Percentiles rank a stretch among this genome's conserved stretches.
Evolutionary conservation across 2,797 vertebrate species (phyloP).

Genomic region (Anableps anableps): DNA sequence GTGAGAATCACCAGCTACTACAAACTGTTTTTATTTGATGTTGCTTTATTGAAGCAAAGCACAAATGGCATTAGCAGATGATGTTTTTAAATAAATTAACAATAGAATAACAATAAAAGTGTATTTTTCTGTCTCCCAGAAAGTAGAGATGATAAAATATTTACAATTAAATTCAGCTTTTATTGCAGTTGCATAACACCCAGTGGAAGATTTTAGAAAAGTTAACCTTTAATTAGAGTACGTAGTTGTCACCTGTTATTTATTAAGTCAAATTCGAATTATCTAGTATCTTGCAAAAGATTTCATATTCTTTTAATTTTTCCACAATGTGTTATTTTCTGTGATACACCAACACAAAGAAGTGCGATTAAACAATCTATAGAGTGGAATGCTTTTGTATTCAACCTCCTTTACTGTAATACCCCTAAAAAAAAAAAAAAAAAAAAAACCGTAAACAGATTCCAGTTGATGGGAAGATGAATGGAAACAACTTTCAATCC

Average conservation of each 20-base stretch:
- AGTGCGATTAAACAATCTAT: neutral
- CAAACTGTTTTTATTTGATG: slow-evolving; percentile 58
- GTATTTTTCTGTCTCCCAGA: slow-evolving; percentile 20
- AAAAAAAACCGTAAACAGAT: too few relatives aligned
- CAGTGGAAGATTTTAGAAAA: neutral
- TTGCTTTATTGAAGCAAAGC: slow-evolving; percentile 71
- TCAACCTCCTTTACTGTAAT: neutral
- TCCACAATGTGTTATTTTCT: neutral
- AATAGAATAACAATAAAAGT: slow-evolving; percentile 59
- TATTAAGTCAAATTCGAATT: neutral
- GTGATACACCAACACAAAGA: neutral
- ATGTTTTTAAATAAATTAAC: slow-evolving; percentile 82
- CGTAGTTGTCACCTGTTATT: neutral
- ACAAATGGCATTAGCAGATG: slow-evolving; percentile 75
- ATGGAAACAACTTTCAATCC: too few relatives aligned
- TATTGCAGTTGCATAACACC: neutral
- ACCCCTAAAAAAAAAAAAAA: too few relatives aligned
- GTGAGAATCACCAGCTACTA: slow-evolving; percentile 75
- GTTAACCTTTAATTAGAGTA: neutral
- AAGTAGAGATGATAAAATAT: neutral
- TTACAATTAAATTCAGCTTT: neutral
- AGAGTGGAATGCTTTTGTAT: neutral
- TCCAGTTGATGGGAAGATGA: too few relatives aligned
- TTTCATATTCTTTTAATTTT: neutral
- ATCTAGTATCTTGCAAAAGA: neutral